Percentiles rank a stretch among this genome's conserved stretches.
phyloP scores from a whole-genome alignment of 2,888 invertebrate species.

The Troides helena region DNA sequence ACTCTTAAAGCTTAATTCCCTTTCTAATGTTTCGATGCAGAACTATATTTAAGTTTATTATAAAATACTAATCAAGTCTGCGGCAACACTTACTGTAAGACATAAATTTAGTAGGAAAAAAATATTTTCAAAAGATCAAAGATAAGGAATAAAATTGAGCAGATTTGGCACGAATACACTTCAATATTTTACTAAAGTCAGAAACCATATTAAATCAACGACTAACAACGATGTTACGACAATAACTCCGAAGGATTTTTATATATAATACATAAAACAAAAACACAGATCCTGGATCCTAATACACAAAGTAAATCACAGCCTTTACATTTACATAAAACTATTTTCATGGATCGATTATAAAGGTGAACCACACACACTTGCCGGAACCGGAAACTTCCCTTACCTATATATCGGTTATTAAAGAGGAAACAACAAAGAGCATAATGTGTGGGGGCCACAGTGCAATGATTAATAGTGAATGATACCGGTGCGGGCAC shows the following conservation, averaged over 20 bases:
- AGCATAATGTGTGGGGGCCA: not conserved
- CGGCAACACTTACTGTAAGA: conserved; percentile 23
- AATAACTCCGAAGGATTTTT: conserved; percentile 29
- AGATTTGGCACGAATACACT: conserved; percentile 64
- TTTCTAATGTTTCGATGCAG: conserved; percentile 20
- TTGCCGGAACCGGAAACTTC: not conserved
- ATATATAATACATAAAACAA: conserved; percentile 42
- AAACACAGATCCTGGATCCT: conserved; percentile 59
- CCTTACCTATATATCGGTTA: not conserved
- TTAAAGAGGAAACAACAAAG: not conserved
- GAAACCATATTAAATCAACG: conserved; percentile 7
- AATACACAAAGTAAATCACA: conserved; percentile 73
- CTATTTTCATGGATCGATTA: conserved; percentile 36
- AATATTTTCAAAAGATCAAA: conserved; percentile 31
- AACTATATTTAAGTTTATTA: conserved; percentile 21
- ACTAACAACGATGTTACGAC: conserved; percentile 11
- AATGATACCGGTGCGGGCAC: conserved; percentile 1
- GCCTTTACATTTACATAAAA: conserved; percentile 63
- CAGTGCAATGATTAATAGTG: not conserved
- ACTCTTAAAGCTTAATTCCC: conserved; percentile 18
- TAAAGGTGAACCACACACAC: conserved; percentile 23
- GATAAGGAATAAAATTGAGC: conserved; percentile 66
- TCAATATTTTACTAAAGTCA: conserved; percentile 33
- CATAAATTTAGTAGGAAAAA: conserved; percentile 30
- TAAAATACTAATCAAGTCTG: conserved; percentile 20